A percentile compares a stretch with the other conserved stretches of the same genome.
phyloP scores from a whole-genome alignment of 30 jellyfish, hydroid and myxozoan species.

The Sanderia malayensis region DNA sequence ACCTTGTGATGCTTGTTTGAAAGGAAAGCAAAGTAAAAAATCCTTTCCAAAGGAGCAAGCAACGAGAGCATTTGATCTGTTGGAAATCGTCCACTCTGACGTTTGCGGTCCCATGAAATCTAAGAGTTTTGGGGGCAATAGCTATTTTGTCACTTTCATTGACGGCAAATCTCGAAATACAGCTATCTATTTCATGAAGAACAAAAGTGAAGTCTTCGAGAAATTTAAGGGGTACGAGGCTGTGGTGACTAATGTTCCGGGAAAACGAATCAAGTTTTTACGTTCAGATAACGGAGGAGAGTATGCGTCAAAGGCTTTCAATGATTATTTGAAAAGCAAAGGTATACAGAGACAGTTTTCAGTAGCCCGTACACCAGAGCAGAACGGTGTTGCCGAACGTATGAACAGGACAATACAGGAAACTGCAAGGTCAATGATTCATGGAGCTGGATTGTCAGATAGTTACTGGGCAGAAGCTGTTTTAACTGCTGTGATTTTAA shows the following conservation, averaged over 20 bases:
- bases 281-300: constrained; percentile 27
- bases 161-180: constrained; percentile 21
- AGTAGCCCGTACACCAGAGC: constrained; percentile 20
- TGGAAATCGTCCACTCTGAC: neutral
- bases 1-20: neutral
- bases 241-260: constrained; percentile 5
- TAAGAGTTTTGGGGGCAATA: constrained; percentile 18
- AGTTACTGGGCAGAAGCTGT: constrained; percentile 27
- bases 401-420: constrained; percentile 11
- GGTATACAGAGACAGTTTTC: neutral
- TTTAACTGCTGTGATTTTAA: constrained; percentile 15
- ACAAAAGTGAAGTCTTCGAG: constrained; percentile 16
- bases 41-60: constrained; percentile 5
- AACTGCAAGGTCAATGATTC: constrained; percentile 11
- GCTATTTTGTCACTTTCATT: constrained; percentile 25
- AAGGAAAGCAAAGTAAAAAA: neutral
- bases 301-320: constrained; percentile 11
- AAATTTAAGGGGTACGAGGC: constrained; percentile 17
- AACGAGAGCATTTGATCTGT: neutral
- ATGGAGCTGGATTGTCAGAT: constrained; percentile 15
- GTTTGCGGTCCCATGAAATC: constrained; percentile 3
- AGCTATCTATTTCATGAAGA: constrained; percentile 33
- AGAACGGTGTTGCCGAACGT: constrained; percentile 22
- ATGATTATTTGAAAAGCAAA: neutral
- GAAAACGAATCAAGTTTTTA: neutral